Conservation (phyloP, 2,888 invertebrate genomes). For the Patella pellucida region DNA sequence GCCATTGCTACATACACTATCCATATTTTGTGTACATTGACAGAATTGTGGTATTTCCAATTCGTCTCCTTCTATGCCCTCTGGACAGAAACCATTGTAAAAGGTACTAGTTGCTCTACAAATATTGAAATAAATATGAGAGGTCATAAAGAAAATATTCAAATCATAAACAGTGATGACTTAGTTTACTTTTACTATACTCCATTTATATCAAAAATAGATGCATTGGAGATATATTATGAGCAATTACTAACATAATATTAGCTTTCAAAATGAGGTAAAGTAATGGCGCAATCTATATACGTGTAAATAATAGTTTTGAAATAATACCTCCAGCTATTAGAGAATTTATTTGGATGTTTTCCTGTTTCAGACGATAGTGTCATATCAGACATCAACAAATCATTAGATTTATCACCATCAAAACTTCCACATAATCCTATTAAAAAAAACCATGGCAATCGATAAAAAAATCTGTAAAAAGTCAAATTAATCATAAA, state of each 20-base stretch:
- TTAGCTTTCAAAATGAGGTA: too few species aligned
- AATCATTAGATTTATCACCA: constrained; percentile 46
- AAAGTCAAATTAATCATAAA: neutral
- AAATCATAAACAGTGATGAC: too few species aligned
- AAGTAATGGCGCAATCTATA: too few species aligned
- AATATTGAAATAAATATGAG: neutral
- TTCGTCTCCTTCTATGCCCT: neutral
- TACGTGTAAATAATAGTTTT: too few species aligned
- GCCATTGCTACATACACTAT: neutral
- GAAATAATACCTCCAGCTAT: constrained; percentile 47
- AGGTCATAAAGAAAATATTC: too few species aligned
- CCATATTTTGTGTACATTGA: neutral
- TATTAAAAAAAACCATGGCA: constrained; percentile 23
- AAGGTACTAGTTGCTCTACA: constrained; percentile 23
- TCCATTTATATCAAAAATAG: too few species aligned
- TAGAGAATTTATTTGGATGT: constrained; percentile 40
- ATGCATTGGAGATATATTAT: too few species aligned
- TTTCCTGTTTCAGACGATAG: constrained; percentile 24
- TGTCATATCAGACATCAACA: constrained; percentile 39
- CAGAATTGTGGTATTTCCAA: neutral
- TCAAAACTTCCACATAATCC: constrained; percentile 60
- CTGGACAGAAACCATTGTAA: constrained; percentile 30
- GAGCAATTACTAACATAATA: too few species aligned
- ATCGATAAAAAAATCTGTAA: neutral
- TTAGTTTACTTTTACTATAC: too few species aligned